phyloP scores from a whole-genome alignment of 2,888 invertebrate genomes.

The Heliconius hortense region DNA sequence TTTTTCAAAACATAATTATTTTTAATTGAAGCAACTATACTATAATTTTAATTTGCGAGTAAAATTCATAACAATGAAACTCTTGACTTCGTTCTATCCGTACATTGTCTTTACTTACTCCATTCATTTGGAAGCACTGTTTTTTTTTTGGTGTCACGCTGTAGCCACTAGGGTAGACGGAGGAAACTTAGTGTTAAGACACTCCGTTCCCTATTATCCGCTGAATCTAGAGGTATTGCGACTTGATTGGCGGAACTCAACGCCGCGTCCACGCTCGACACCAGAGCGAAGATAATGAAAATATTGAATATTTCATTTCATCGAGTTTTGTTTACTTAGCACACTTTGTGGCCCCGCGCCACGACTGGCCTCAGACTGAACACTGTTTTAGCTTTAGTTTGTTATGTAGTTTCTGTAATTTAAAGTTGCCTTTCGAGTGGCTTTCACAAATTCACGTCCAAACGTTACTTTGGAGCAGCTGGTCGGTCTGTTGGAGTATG shows the following conservation, averaged over 20 bases:
- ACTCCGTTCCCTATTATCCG: too few relatives aligned
- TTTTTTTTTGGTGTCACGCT: not conserved
- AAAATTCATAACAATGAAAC: conserved; percentile 6
- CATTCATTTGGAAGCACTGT: not conserved
- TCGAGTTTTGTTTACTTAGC: too few relatives aligned
- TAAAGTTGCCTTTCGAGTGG: conserved; percentile 40
- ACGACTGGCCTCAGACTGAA: too few relatives aligned
- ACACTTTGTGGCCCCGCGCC: too few relatives aligned
- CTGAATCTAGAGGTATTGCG: too few relatives aligned
- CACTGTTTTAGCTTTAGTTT: conserved; percentile 11
- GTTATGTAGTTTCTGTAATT: conserved; percentile 20
- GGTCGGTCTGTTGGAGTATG: conserved; percentile 6
- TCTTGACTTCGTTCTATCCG: conserved; percentile 17
- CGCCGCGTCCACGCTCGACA: too few relatives aligned
- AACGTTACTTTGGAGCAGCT: conserved; percentile 43
- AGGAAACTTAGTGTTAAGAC: too few relatives aligned
- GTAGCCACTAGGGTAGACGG: too few relatives aligned
- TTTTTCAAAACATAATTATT: conserved; percentile 16
- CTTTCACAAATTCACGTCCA: conserved; percentile 43
- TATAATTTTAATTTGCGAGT: conserved; percentile 17
- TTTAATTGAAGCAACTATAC: conserved; percentile 5
- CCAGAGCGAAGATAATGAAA: too few relatives aligned
- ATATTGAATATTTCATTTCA: too few relatives aligned
- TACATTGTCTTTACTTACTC: conserved; percentile 17
- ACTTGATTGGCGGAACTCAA: too few relatives aligned